A percentile compares a stretch with the other conserved stretches of the same genome.
These are phyloP conservation scores for Catostylus mosaicus DNA, from an alignment of 30 jellyfish, hydroid and myxozoan genomes.

Conservation along the genomic window DNA sequence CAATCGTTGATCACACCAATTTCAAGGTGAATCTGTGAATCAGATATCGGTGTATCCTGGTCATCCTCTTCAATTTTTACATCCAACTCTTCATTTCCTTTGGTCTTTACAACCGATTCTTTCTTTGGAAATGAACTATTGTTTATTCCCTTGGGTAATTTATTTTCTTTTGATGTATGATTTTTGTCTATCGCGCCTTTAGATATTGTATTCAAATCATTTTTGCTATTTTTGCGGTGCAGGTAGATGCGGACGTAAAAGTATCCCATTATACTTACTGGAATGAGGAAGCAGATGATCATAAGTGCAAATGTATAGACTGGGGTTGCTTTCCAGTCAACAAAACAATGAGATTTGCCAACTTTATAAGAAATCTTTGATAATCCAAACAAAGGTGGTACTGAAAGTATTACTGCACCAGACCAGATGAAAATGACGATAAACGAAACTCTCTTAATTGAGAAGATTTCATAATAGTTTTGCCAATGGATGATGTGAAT, in stretches of 20 bases:
- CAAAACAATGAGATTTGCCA: slow-evolving; percentile 55
- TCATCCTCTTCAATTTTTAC: too few species aligned
- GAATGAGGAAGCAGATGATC: slow-evolving; percentile 37
- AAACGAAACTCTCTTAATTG: background rate
- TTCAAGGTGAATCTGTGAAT: too few species aligned
- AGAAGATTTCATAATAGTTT: slow-evolving; percentile 18
- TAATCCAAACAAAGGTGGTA: slow-evolving; percentile 29
- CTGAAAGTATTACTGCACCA: slow-evolving; percentile 7
- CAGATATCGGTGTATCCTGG: too few species aligned
- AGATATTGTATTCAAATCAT: background rate
- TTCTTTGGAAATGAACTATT: too few species aligned
- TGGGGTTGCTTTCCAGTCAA: slow-evolving; percentile 41
- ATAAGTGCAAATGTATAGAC: slow-evolving; percentile 35
- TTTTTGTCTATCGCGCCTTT: too few species aligned
- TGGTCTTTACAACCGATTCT: too few species aligned
- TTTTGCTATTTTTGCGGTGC: slow-evolving; percentile 13
- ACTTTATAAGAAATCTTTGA: slow-evolving; percentile 38
- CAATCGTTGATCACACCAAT: too few species aligned
- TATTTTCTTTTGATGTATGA: too few species aligned
- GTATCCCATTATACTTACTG: slow-evolving; percentile 20
- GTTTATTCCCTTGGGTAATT: too few species aligned
- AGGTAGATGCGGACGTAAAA: slow-evolving; percentile 13
- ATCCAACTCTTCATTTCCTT: too few species aligned
- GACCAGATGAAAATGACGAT: slow-evolving; percentile 11
- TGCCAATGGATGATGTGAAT: slow-evolving; percentile 44